Evolutionary conservation across 2,797 vertebrate genomes (phyloP), one percentile per base, ranked within the genome.

Genomic region (Brachyrhaphis roseni): DNA sequence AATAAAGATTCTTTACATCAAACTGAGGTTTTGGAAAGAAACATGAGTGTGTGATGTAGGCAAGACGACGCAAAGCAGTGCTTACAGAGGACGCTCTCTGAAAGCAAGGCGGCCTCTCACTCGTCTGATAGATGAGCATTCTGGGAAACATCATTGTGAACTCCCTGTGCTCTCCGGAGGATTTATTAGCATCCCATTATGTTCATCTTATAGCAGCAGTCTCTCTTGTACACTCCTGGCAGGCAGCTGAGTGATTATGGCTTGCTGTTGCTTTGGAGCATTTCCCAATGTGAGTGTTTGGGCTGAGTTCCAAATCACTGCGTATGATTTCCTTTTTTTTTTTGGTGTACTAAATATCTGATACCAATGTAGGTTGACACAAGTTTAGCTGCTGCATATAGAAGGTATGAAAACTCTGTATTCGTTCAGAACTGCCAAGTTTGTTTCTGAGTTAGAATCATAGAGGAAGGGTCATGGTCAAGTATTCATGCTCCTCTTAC

Each of bases 131-230:
- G 90, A 92, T 86, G 87, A 86, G 82, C 88, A 80, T 90, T 90
- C 84, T 88, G 86, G 88, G 86, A 91, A 90, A 84, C 87, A 87
- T 89, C 75, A 72, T 80, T 79, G 72, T 86, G 79, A 90, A 84
- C 84, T 78, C 49, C 46, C 26, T 0, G 47, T 88, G 90, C 84
- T 91, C 90, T 87, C 88, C 72, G 26, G 88, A 85, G 91, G 84
- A 90, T 93, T 92, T 90, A 90, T 90, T 87, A 89, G 88, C 87
- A 81, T 90, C 82, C 89, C 80, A 89, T 91, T 90, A 90, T 91
- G 88, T 86, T 89, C 78, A 28, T 85, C 87, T 87, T 76, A 88
- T 76, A 86, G 82, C 79, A 85, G 86, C 88, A 84, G 90, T 87
- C 84, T 87, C 80, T 73, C 76, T 81, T 74, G 70, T 86, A 45